A percentile compares a stretch with the other conserved stretches of the same genome.
phyloP scores from a whole-genome alignment of 2,797 vertebrate genomes.

The Dendrocincla fuliginosa region DNA sequence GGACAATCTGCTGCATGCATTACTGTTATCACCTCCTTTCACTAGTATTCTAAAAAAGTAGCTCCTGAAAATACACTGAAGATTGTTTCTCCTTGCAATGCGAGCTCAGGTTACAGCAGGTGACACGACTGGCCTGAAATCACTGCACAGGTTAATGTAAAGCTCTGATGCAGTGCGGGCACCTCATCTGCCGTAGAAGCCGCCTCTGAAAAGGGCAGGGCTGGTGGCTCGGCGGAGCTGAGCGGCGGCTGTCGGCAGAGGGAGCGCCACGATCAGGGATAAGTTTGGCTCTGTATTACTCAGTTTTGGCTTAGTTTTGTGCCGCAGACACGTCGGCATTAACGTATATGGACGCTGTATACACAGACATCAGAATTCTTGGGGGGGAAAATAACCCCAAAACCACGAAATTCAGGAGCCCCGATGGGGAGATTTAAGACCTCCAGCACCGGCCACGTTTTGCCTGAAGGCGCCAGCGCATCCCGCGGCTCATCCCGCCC shows the following conservation, averaged over 20 bases:
- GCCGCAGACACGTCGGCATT: not conserved
- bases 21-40: not conserved
- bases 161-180: not conserved
- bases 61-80: not conserved
- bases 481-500: not conserved
- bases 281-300: accelerated
- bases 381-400: not conserved
- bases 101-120: not conserved
- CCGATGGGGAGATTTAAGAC: not conserved
- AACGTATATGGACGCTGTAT: accelerated
- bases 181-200: not conserved
- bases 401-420: accelerated
- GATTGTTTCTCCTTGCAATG: not conserved
- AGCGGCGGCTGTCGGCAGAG: not conserved
- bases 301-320: not conserved
- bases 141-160: not conserved
- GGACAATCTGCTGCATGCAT: no score
- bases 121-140: not conserved
- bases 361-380: accelerated
- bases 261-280: not conserved
- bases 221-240: accelerated
- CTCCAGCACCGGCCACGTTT: accelerated
- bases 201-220: accelerated
- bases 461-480: no score
- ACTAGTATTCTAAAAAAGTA: not conserved